phyloP scores from a whole-genome alignment of 2,888 invertebrate genomes.

The Patella pellucida region DNA sequence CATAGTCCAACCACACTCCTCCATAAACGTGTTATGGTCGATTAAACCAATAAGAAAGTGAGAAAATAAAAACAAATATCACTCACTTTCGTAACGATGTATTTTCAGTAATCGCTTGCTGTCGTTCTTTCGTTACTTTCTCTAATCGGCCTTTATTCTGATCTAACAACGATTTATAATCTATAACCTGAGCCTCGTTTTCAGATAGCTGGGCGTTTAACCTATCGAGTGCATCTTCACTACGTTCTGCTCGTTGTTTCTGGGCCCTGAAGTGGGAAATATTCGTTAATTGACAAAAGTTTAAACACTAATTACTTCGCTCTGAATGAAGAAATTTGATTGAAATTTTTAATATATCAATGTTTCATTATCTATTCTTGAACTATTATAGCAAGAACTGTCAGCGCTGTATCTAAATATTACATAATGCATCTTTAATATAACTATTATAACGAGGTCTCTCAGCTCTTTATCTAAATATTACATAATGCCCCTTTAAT shows the following conservation, averaged over 20 bases:
- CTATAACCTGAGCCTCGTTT: conserved; percentile 57
- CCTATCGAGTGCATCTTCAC: conserved; percentile 62
- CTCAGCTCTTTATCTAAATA: too few species aligned
- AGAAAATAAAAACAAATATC: neutral
- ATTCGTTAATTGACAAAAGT: neutral
- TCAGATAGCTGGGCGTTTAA: conserved; percentile 61
- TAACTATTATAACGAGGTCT: too few species aligned
- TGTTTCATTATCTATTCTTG: neutral
- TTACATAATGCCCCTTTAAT: too few species aligned
- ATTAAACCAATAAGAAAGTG: too few species aligned
- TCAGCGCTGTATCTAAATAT: too few species aligned
- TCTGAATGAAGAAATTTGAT: too few species aligned
- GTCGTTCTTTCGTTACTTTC: conserved; percentile 58
- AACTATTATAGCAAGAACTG: neutral
- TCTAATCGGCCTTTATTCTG: conserved; percentile 49
- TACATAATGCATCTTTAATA: too few species aligned
- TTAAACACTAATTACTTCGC: neutral
- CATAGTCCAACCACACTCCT: too few species aligned
- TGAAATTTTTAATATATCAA: too few species aligned
- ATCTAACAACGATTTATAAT: conserved; percentile 57
- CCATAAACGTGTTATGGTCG: too few species aligned
- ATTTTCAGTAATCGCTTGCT: conserved; percentile 56
- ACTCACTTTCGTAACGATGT: conserved; percentile 62
- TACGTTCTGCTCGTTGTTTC: conserved; percentile 65
- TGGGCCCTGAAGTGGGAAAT: conserved; percentile 56